These are phyloP conservation scores for Olivierus martensii DNA, from an alignment of 1,140 invertebrate species.

Conservation along the genomic window DNA sequence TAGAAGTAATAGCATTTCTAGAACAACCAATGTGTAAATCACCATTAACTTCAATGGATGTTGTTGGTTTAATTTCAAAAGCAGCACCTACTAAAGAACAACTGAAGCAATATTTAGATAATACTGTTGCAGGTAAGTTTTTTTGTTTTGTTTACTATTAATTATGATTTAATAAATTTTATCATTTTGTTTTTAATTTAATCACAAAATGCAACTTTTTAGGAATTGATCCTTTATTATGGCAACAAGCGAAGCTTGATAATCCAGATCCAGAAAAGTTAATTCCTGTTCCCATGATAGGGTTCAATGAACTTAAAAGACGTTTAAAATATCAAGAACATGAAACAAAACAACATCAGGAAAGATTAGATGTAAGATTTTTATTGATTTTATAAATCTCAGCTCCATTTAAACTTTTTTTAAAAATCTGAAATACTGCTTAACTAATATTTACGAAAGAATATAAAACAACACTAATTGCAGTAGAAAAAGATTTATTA, in stretches of 20 bases:
- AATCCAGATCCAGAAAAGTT: conserved; percentile 80
- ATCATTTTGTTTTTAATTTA: too few relatives aligned
- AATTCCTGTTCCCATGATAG: conserved; percentile 83
- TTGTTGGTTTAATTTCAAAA: conserved; percentile 31
- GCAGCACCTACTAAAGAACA: conserved; percentile 35
- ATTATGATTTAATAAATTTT: too few relatives aligned
- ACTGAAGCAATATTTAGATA: conserved; percentile 75
- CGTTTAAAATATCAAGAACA: conserved; percentile 63
- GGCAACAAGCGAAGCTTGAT: conserved; percentile 71
- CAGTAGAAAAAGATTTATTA: too few relatives aligned
- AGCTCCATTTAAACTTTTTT: not conserved
- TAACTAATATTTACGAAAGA: not conserved
- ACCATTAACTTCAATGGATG: conserved; percentile 50
- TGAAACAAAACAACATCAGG: conserved; percentile 59
- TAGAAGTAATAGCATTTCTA: conserved; percentile 52
- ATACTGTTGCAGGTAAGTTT: conserved; percentile 55
- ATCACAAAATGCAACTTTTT: conserved; percentile 1
- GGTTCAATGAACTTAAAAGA: conserved; percentile 69
- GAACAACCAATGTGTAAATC: conserved; percentile 47
- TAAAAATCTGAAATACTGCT: not conserved
- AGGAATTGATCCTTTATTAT: conserved; percentile 39
- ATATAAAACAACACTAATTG: too few relatives aligned
- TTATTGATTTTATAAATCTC: not conserved
- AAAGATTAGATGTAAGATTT: conserved; percentile 46
- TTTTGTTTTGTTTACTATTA: conserved; percentile 4